A percentile compares a stretch with the other conserved stretches of the same genome.
These are phyloP conservation scores for Oceanodroma tethys DNA, from an alignment of 2,113 vertebrate species.

Conservation along the genomic window DNA sequence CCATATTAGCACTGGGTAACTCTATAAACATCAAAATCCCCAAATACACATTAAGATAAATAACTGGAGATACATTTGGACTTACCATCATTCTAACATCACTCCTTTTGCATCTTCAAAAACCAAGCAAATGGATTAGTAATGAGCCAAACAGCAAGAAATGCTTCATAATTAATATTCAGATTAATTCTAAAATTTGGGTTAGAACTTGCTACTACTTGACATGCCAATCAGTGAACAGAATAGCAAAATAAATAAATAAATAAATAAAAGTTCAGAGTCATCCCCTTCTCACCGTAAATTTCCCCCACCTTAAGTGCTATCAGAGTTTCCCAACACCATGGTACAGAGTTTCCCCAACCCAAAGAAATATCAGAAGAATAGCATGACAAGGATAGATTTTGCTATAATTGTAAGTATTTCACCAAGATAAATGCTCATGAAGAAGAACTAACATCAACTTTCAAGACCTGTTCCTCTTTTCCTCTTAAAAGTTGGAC, in stretches of 20 bases:
- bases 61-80: not conserved
- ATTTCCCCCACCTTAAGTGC: not conserved
- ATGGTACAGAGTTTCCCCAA: not conserved
- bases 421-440: not conserved
- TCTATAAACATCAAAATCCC: not conserved
- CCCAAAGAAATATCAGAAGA: not conserved
- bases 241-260: not conserved
- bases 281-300: not conserved
- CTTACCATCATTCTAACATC: constrained; percentile 81
- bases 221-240: constrained; percentile 27
- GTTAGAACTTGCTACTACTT: not conserved
- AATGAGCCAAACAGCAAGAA: constrained; percentile 61
- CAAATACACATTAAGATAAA: not conserved
- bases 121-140: constrained; percentile 72
- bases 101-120: constrained; percentile 83
- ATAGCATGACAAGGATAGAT: not conserved
- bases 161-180: constrained; percentile 29
- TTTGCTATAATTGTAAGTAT: not conserved
- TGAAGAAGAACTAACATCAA: not conserved
- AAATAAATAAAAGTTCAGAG: not conserved
- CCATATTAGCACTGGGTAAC: not conserved
- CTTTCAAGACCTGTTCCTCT: not conserved
- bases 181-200: not conserved
- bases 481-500: not conserved
- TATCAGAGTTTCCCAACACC: not conserved